phyloP scores from a whole-genome alignment of 2,113 vertebrate genomes.

The Chaenocephalus aceratus region DNA sequence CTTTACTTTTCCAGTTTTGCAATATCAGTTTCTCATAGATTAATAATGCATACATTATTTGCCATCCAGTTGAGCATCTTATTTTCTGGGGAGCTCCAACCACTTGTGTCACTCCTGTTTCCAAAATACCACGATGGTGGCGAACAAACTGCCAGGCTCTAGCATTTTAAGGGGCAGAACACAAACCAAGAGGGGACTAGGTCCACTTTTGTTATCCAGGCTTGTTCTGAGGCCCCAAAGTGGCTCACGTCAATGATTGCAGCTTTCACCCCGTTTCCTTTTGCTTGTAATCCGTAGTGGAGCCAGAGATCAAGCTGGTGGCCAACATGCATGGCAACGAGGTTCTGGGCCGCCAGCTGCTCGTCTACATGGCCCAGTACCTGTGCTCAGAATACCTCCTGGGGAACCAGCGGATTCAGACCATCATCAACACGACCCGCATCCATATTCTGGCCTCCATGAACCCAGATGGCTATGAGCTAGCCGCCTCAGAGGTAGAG shows the following conservation, averaged over 20 bases:
- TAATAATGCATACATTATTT: too few species aligned
- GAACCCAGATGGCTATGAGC: conserved; percentile 97
- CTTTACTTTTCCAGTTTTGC: too few species aligned
- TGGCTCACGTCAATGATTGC: not conserved
- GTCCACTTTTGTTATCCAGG: too few species aligned
- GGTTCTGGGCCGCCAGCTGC: conserved; percentile 92
- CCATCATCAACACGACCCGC: conserved; percentile 92
- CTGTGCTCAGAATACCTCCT: conserved; percentile 93
- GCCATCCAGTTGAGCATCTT: too few species aligned
- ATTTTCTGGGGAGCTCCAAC: too few species aligned
- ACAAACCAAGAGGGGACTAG: too few species aligned
- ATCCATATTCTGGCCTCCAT: conserved; percentile 96
- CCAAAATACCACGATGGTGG: too few species aligned
- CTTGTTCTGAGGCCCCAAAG: not conserved
- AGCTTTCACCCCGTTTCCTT: conserved; percentile 18
- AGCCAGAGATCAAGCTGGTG: conserved; percentile 95
- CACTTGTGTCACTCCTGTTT: too few species aligned
- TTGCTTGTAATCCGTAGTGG: conserved; percentile 83
- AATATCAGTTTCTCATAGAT: too few species aligned
- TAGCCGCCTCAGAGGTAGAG: conserved; percentile 95
- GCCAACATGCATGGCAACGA: conserved; percentile 99
- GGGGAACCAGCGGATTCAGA: conserved; percentile 90
- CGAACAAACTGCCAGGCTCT: too few species aligned
- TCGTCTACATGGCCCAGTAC: conserved; percentile 93
- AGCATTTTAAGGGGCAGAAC: too few species aligned